Evolutionary conservation across 2,888 invertebrate species (phyloP).

Genomic region (Phyllotreta cruciferae): DNA sequence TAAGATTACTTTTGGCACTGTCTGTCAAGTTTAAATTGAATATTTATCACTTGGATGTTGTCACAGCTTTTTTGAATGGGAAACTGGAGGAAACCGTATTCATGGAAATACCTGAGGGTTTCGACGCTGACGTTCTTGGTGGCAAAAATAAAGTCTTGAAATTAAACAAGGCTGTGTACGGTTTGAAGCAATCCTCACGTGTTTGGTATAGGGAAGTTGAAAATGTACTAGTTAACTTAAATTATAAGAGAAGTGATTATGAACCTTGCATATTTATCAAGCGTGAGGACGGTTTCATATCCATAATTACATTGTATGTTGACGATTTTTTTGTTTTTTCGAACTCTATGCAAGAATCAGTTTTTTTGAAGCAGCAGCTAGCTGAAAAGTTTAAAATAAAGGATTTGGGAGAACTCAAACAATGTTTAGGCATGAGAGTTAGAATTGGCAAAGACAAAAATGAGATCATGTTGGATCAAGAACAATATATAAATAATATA

Average conservation of each 20-base stretch:
- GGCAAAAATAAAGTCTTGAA: conserved; percentile 35
- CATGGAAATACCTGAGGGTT: conserved; percentile 28
- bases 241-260: conserved; percentile 34
- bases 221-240: conserved; percentile 5
- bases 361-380: conserved; percentile 34
- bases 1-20: conserved; percentile 10
- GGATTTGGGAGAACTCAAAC: conserved; percentile 30
- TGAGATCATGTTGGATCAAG: conserved; percentile 7
- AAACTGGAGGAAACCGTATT: conserved; percentile 22
- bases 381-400: conserved; percentile 37
- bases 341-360: conserved; percentile 29
- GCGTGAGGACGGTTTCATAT: conserved; percentile 25
- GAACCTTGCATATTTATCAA: conserved; percentile 43
- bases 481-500: too few species aligned
- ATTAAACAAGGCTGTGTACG: conserved; percentile 36
- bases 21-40: conserved; percentile 9
- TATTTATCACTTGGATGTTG: conserved; percentile 8
- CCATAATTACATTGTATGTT: conserved; percentile 41
- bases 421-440: conserved; percentile 40
- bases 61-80: conserved; percentile 26
- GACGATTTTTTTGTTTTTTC: conserved; percentile 43
- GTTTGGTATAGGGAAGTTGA: conserved; percentile 29
- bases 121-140: conserved; percentile 14
- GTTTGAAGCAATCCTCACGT: conserved; percentile 28
- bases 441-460: conserved; percentile 27